Conservation (phyloP, 2,888 invertebrate species). For the Stenotaenia linearis region DNA sequence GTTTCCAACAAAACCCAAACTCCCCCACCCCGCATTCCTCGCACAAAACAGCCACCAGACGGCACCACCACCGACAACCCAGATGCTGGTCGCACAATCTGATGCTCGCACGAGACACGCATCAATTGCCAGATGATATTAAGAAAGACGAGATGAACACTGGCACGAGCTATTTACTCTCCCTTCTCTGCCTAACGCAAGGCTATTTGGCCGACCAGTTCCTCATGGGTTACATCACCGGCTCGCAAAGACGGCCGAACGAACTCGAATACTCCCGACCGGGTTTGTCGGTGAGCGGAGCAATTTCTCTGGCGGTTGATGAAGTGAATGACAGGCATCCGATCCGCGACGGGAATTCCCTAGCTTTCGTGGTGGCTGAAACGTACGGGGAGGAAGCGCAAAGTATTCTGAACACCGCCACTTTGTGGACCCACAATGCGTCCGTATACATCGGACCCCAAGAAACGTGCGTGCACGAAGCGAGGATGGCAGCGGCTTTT, state of each 20-base stretch:
- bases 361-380: constrained; percentile 78
- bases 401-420: constrained; percentile 78
- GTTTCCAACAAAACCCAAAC: too few species aligned
- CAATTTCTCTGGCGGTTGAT: constrained; percentile 77
- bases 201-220: constrained; percentile 54
- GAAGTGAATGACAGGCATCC: constrained; percentile 56
- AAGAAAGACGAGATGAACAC: background rate
- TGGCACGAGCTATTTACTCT: background rate
- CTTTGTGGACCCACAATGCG: constrained; percentile 74
- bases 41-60: background rate
- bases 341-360: constrained; percentile 59
- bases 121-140: background rate
- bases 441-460: constrained; percentile 85
- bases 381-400: constrained; percentile 83
- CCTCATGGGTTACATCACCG: constrained; percentile 76
- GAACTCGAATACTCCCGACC: constrained; percentile 70
- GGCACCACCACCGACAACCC: background rate
- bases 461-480: constrained; percentile 88
- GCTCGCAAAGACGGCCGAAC: constrained; percentile 69
- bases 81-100: background rate
- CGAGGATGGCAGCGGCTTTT: constrained; percentile 85
- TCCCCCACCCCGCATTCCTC: background rate
- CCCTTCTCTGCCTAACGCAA: background rate
- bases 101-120: background rate
- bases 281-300: constrained; percentile 56